These are phyloP conservation scores for Habrosyne pyritoides DNA, from an alignment of 2,888 invertebrate species.

Conservation along the genomic window DNA sequence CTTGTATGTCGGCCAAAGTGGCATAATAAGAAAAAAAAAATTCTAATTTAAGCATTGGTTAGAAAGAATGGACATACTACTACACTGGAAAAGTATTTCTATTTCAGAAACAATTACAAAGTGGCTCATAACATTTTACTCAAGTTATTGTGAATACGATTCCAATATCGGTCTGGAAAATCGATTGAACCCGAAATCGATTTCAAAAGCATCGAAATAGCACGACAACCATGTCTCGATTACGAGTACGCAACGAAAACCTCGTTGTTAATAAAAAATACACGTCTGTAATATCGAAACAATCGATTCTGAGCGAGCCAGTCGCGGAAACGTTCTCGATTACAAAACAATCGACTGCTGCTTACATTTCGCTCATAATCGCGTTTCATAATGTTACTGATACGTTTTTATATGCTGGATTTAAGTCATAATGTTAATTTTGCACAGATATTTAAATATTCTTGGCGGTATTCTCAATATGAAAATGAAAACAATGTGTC, in stretches of 20 bases:
- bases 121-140: not conserved
- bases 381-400: constrained; percentile 34
- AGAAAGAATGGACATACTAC: no score
- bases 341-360: constrained; percentile 42
- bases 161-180: not conserved
- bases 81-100: no score
- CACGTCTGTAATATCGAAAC: constrained; percentile 31
- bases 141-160: not conserved
- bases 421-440: not conserved
- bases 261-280: constrained; percentile 12
- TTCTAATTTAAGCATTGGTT: no score
- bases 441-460: not conserved
- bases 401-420: not conserved
- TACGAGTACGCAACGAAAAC: not conserved
- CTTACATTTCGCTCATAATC: constrained; percentile 35
- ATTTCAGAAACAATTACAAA: no score
- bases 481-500: not conserved
- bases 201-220: not conserved
- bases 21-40: no score
- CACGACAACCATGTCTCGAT: not conserved
- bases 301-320: constrained; percentile 41
- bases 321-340: constrained; percentile 47
- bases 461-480: not conserved
- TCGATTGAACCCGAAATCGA: not conserved
- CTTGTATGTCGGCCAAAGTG: no score